Evolutionary conservation across 2,888 invertebrate genomes (phyloP).

Genomic region (Chymomyza procnemis): DNA sequence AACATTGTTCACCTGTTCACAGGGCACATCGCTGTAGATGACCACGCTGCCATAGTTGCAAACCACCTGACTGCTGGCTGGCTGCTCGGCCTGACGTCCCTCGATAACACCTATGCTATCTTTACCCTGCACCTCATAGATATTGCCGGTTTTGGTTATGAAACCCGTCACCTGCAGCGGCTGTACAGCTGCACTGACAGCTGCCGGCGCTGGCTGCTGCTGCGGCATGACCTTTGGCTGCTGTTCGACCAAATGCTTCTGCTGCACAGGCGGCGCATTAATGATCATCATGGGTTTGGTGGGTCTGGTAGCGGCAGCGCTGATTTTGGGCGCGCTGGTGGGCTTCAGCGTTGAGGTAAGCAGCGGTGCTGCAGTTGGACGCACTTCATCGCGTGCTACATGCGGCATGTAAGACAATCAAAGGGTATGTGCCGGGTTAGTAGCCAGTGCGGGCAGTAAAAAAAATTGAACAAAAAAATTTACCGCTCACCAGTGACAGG

Average conservation of each 20-base stretch:
- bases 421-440: slow-evolving; percentile 10
- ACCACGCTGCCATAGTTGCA: slow-evolving; percentile 74
- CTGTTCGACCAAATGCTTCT: slow-evolving; percentile 40
- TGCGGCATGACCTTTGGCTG: slow-evolving; percentile 9
- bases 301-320: slow-evolving; percentile 30
- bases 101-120: slow-evolving; percentile 64
- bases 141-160: slow-evolving; percentile 68
- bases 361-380: slow-evolving; percentile 50
- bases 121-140: slow-evolving; percentile 68
- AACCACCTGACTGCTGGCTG: slow-evolving; percentile 48
- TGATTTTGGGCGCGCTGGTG: slow-evolving; percentile 39
- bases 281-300: slow-evolving; percentile 57
- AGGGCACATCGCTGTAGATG: slow-evolving; percentile 74
- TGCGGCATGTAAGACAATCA: neutral
- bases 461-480: slow-evolving; percentile 54
- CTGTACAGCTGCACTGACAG: slow-evolving; percentile 32
- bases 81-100: slow-evolving; percentile 55
- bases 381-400: slow-evolving; percentile 36
- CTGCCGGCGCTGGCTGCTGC: neutral
- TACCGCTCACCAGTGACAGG: slow-evolving; percentile 71
- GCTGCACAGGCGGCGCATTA: slow-evolving; percentile 60
- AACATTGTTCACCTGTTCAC: slow-evolving; percentile 62
- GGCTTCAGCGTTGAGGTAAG: slow-evolving; percentile 54
- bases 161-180: slow-evolving; percentile 71
- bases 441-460: neutral